phyloP scores from a whole-genome alignment of 2,888 invertebrate species.

The Cyaniris semiargus region DNA sequence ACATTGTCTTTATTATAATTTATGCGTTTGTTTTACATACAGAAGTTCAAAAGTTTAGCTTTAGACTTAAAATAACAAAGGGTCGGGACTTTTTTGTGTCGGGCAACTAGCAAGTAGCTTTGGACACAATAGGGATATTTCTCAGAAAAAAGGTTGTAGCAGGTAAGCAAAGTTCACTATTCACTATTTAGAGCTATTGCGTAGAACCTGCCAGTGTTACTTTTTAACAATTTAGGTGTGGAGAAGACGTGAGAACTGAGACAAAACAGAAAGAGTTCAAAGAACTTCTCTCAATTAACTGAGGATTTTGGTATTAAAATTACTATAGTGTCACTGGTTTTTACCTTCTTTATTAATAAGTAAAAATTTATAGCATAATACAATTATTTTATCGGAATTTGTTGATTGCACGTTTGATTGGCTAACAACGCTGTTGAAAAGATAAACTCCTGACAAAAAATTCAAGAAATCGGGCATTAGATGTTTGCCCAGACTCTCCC shows the following conservation, averaged over 20 bases:
- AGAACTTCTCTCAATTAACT: not conserved
- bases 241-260: not conserved
- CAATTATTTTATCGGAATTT: too few relatives aligned
- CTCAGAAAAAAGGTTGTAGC: slow-evolving; percentile 31
- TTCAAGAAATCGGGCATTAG: not conserved
- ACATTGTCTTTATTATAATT: not conserved
- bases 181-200: slow-evolving; percentile 28
- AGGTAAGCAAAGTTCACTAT: slow-evolving; percentile 31
- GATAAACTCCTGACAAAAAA: not conserved
- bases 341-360: too few relatives aligned
- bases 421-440: too few relatives aligned
- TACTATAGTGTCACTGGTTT: too few relatives aligned
- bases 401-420: too few relatives aligned
- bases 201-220: slow-evolving; percentile 26
- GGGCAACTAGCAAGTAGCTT: not conserved
- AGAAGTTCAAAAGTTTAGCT: slow-evolving; percentile 6
- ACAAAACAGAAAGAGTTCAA: not conserved
- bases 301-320: not conserved
- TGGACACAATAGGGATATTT: slow-evolving; percentile 27
- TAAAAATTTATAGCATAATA: too few relatives aligned
- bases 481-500: too few relatives aligned
- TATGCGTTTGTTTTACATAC: not conserved
- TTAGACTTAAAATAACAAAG: slow-evolving; percentile 3
- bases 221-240: not conserved
- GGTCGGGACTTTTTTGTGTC: not conserved